Evolutionary conservation across 2,797 vertebrate genomes (phyloP), one percentile per base, ranked within the genome.

Genomic region (Rhincodon typus): DNA sequence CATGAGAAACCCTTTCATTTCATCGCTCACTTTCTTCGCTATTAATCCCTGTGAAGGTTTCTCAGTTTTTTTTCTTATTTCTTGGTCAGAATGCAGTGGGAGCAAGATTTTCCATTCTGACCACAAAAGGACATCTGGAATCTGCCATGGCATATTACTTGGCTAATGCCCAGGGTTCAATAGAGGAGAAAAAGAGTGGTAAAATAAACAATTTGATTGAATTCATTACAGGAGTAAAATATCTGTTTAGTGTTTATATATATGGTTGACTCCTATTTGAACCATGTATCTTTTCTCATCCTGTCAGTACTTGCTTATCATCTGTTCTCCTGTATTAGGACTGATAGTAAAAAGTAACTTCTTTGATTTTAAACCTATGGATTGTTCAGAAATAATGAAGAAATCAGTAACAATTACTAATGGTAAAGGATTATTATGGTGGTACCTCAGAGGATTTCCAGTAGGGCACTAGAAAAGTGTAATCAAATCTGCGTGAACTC

Each of bases 11-110:
- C 46, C 46, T 19, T 95, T 77, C 94, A 72, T 95, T 95, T 53
- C 69, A 72, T 95, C 77, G 50, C 70, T 53, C 94, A 53, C 50
- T 95, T 95, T 95, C 94, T 70, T 95, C 42, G 53, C 19, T 70
- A 77, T 95, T 30, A 74, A 53, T 57, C 70, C 69, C 94, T 74
- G 46, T 57, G 50, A 95, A 53, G 34, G 27, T 53, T 95, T 72
- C 70, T 94, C 70, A n/a, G 70, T 72, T 95, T 50, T 72, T 50
- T 53, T 74, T 34, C 70, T 74, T 57, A 95, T 13, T 25, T 12
- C 38, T 50, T 95, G 38, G 46, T 94, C 42, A 42, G 93, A 70
- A 72, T 46, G 50, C 70, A 93, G n/a, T 69, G 66, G 62, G 66
- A 8, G 53, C 70, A 95, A 50, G 13, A 74, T 53, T 95, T 46